Evolutionary conservation across 2,888 invertebrate genomes (phyloP).

Genomic region (Pollenia griseotomentosa): DNA sequence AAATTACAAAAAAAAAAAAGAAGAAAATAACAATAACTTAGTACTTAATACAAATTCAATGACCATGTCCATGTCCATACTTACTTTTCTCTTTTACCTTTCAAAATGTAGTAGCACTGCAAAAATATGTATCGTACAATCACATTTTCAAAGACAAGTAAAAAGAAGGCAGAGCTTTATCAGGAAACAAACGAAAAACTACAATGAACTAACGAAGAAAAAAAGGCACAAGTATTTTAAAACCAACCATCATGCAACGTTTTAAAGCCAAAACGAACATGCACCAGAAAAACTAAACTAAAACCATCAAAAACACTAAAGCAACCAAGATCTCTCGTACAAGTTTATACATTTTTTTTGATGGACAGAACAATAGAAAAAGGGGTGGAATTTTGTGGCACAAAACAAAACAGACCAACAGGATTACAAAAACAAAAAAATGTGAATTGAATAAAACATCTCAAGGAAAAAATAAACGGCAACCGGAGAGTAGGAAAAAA

Average conservation of each 20-base stretch:
- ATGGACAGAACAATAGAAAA: constrained; percentile 84
- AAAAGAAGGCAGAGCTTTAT: constrained; percentile 73
- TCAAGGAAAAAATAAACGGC: constrained; percentile 43
- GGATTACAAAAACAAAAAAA: constrained; percentile 52
- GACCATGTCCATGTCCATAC: constrained; percentile 49
- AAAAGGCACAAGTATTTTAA: constrained; percentile 30
- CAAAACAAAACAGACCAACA: constrained; percentile 73
- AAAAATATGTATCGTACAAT: constrained; percentile 48
- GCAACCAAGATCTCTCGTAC: constrained; percentile 61
- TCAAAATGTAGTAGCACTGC: constrained; percentile 61
- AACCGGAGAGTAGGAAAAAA: constrained; percentile 73
- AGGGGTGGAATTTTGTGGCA: constrained; percentile 82
- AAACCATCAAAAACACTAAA: constrained; percentile 66
- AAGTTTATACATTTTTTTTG: constrained; percentile 77
- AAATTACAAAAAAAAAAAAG: background rate
- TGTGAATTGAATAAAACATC: constrained; percentile 40
- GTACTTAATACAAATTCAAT: constrained; percentile 40
- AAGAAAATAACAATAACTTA: background rate
- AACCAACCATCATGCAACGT: constrained; percentile 52
- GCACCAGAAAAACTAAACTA: constrained; percentile 72
- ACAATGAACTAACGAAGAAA: constrained; percentile 30
- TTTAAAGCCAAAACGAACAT: constrained; percentile 61
- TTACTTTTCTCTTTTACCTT: constrained; percentile 38
- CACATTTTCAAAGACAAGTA: constrained; percentile 56
- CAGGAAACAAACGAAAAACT: constrained; percentile 44